Evolutionary conservation across 1,140 invertebrate genomes (phyloP).

Genomic region (Bombus haemorrhoidalis): DNA sequence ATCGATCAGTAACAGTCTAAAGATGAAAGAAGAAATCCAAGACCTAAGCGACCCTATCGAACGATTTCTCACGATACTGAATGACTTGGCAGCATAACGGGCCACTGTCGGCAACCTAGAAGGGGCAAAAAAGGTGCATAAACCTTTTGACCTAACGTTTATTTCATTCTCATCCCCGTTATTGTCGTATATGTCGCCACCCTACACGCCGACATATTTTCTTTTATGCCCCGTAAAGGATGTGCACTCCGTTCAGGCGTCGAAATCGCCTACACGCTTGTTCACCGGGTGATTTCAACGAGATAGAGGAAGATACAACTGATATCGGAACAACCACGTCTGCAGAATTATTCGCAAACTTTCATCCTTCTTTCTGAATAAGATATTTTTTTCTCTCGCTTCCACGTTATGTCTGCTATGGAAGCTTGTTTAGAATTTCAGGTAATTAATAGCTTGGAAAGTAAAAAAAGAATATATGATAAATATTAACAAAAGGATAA

Average conservation of each 20-base stretch:
- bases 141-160: conserved; percentile 28
- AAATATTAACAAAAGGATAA: neutral
- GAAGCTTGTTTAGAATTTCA: no score
- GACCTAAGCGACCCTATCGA: neutral
- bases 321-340: neutral
- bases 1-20: neutral
- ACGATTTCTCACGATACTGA: conserved; percentile 60
- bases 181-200: no score
- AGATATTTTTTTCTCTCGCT: neutral
- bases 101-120: conserved; percentile 6
- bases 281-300: conserved; percentile 67
- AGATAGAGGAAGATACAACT: conserved; percentile 29
- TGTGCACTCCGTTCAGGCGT: conserved; percentile 58
- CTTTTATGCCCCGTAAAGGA: conserved; percentile 48
- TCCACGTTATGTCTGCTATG: no score
- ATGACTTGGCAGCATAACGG: conserved; percentile 45
- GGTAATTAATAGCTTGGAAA: no score
- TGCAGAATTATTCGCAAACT: neutral
- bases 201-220: conserved; percentile 1
- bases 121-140: conserved; percentile 26
- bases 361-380: neutral
- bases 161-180: neutral
- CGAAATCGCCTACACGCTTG: conserved; percentile 67
- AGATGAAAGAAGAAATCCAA: neutral
- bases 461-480: no score